Percentiles rank a stretch among this genome's conserved stretches.
These are phyloP conservation scores for Talpa occidentalis DNA, from an alignment of 2,113 vertebrate species.

Conservation along the genomic window DNA sequence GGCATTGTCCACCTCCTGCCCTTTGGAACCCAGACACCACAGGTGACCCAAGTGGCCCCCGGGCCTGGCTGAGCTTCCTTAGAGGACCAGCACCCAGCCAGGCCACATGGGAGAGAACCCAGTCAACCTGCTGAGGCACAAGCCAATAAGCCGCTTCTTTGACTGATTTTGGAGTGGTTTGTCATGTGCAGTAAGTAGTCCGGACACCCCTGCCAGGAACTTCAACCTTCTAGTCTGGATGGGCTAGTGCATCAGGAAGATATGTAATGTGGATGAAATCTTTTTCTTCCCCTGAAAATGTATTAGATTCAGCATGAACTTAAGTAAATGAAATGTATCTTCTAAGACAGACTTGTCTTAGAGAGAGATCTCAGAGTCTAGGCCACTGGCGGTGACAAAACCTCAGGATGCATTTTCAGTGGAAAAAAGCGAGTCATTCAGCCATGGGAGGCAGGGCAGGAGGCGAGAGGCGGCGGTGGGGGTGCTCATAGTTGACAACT, in stretches of 20 bases:
- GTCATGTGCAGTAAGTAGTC: not conserved
- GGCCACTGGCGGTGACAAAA: conserved; percentile 30
- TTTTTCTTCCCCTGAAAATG: not conserved
- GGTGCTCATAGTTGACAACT: not conserved
- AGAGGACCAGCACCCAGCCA: not conserved
- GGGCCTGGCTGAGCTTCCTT: not conserved
- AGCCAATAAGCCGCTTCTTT: not conserved
- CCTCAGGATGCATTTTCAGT: not conserved
- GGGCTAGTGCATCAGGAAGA: not conserved
- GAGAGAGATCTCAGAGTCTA: not conserved
- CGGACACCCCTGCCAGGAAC: not conserved
- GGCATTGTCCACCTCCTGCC: not conserved
- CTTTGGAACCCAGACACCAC: not conserved
- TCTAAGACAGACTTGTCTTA: not conserved
- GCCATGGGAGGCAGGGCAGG: not conserved
- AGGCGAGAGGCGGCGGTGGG: too few species aligned
- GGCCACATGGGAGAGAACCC: not conserved
- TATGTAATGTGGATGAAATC: not conserved
- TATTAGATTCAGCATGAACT: not conserved
- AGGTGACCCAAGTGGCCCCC: not conserved
- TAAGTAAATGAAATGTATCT: not conserved
- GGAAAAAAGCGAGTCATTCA: not conserved
- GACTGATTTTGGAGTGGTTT: not conserved
- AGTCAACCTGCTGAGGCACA: not conserved
- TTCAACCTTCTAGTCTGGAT: not conserved